Evolutionary conservation across 2,888 invertebrate genomes (phyloP).

Genomic region (Andrena praecox): DNA sequence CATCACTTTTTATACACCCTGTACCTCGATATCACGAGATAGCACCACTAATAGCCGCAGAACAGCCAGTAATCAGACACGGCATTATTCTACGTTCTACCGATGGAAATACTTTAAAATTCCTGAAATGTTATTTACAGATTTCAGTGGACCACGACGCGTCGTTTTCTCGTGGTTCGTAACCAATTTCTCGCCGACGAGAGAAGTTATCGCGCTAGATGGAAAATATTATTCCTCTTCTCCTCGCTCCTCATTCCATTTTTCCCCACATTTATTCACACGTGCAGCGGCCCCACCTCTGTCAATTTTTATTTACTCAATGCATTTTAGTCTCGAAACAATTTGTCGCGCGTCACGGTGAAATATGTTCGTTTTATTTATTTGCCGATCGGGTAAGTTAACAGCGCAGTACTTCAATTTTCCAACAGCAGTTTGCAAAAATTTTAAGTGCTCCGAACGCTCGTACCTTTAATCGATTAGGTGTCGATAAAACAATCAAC

Average conservation of each 20-base stretch:
- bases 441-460: constrained; percentile 9
- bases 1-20: no score
- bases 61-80: no score
- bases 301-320: constrained; percentile 45
- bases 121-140: constrained; percentile 10
- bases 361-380: constrained; percentile 48
- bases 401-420: constrained; percentile 6
- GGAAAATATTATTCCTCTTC: constrained; percentile 10
- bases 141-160: background rate
- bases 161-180: background rate
- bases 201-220: constrained; percentile 1
- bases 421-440: background rate
- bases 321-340: constrained; percentile 32
- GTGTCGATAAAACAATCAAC: constrained; percentile 14
- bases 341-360: constrained; percentile 32
- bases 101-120: background rate
- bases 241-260: background rate
- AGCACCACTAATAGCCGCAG: no score
- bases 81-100: background rate
- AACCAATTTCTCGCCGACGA: constrained; percentile 9
- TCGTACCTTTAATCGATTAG: background rate
- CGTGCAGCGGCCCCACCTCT: background rate
- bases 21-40: no score
- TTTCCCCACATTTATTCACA: constrained; percentile 27
- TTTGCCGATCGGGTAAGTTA: background rate